A percentile compares a stretch with the other conserved stretches of the same genome.
Conservation (phyloP, 2,888 invertebrate species). For the Nesidiocoris tenuis region DNA sequence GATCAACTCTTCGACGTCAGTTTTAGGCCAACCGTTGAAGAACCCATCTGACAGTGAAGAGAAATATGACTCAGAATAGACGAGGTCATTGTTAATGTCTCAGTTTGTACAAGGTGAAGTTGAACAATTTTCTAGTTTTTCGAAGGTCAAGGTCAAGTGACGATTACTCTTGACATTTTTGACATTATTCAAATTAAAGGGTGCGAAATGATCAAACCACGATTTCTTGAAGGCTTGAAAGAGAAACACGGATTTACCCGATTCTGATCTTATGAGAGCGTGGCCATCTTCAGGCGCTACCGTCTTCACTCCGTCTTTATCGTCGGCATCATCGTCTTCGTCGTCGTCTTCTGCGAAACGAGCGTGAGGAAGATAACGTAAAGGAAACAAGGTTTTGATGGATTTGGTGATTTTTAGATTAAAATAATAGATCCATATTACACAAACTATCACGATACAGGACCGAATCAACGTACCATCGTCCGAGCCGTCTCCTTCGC, state of each 20-base stretch:
- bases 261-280: neutral
- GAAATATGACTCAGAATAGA: too few relatives aligned
- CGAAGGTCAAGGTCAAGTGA: too few relatives aligned
- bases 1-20: constrained; percentile 56
- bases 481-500: constrained; percentile 11
- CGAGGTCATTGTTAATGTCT: neutral
- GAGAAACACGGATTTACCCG: too few relatives aligned
- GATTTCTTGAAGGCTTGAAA: too few relatives aligned
- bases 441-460: too few relatives aligned
- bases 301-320: neutral
- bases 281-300: neutral
- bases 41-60: constrained; percentile 21
- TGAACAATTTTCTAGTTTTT: too few relatives aligned
- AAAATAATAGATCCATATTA: too few relatives aligned
- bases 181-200: too few relatives aligned
- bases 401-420: too few relatives aligned
- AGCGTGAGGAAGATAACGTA: neutral
- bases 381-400: neutral
- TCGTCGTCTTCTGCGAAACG: constrained; percentile 17
- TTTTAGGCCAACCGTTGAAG: constrained; percentile 54
- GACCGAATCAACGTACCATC: too few relatives aligned
- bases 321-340: constrained; percentile 9
- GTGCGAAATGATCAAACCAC: too few relatives aligned
- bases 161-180: too few relatives aligned
- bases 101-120: neutral